These are phyloP conservation scores for Periophthalmodon schlosseri DNA, from an alignment of 2,113 vertebrate species.

Conservation along the genomic window DNA sequence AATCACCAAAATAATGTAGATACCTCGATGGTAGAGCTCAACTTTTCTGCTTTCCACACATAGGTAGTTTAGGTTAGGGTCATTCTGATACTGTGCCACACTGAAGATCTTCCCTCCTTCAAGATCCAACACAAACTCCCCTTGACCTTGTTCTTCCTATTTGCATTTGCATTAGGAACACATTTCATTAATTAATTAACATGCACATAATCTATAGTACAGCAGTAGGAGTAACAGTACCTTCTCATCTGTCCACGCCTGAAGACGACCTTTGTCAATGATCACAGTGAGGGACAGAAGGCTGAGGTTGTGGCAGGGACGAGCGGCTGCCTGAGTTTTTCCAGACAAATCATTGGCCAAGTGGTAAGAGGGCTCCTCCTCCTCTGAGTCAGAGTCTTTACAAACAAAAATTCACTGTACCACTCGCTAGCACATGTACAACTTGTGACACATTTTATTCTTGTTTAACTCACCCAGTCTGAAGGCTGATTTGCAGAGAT, in stretches of 20 bases:
- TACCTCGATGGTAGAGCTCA: constrained; percentile 86
- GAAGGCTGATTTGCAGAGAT: constrained; percentile 91
- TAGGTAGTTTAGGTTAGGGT: constrained; percentile 85
- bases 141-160: constrained; percentile 82
- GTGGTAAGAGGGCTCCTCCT: constrained; percentile 84
- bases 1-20: background rate
- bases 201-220: background rate
- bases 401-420: constrained; percentile 1
- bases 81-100: constrained; percentile 85
- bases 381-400: constrained; percentile 88
- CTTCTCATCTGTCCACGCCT: constrained; percentile 85
- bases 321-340: constrained; percentile 49
- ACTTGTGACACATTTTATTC: constrained; percentile 2
- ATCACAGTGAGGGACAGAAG: constrained; percentile 82
- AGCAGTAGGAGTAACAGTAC: constrained; percentile 49
- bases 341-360: constrained; percentile 66
- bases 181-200: background rate
- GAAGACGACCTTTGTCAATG: constrained; percentile 84
- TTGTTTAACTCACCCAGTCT: constrained; percentile 78
- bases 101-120: constrained; percentile 88
- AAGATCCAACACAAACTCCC: constrained; percentile 86
- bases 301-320: constrained; percentile 75
- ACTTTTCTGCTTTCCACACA: constrained; percentile 85
- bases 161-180: background rate
- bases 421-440: background rate